phyloP scores from a whole-genome alignment of 2,888 invertebrate species.

The Limnephilus lunatus region DNA sequence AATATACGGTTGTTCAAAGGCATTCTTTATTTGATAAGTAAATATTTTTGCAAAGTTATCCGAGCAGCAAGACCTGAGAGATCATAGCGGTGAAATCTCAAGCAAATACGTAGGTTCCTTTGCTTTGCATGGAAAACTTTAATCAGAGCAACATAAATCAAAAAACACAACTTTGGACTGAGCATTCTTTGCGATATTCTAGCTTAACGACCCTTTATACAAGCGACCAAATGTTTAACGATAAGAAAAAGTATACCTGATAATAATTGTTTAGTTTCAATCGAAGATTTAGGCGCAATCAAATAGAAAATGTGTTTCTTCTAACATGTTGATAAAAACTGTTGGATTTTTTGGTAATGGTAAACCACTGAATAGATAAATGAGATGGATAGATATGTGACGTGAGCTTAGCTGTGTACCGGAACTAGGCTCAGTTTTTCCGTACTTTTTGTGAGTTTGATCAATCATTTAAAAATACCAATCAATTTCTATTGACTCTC shows the following conservation, averaged over 20 bases:
- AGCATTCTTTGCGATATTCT: not conserved
- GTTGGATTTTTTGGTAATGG: no score
- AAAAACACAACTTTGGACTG: not conserved
- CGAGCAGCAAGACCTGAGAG: not conserved
- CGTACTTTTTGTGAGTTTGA: not conserved
- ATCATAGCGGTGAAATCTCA: not conserved
- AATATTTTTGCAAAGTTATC: not conserved
- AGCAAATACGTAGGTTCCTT: not conserved
- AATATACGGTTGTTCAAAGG: not conserved
- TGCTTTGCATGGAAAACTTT: not conserved
- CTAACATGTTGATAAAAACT: not conserved
- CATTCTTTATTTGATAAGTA: not conserved
- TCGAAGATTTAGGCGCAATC: not conserved
- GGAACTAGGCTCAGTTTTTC: not conserved
- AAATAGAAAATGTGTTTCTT: not conserved
- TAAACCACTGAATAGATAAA: no score
- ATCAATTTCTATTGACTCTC: no score
- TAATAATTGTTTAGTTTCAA: not conserved
- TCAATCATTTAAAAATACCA: no score
- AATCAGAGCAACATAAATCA: not conserved
- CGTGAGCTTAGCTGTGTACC: no score
- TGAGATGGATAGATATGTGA: no score
- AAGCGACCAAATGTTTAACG: not conserved
- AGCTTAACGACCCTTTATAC: not conserved
- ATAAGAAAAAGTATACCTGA: not conserved